A percentile compares a stretch with the other conserved stretches of the same genome.
Conservation (phyloP, 1,140 invertebrate species). For the Agrilus planipennis region DNA sequence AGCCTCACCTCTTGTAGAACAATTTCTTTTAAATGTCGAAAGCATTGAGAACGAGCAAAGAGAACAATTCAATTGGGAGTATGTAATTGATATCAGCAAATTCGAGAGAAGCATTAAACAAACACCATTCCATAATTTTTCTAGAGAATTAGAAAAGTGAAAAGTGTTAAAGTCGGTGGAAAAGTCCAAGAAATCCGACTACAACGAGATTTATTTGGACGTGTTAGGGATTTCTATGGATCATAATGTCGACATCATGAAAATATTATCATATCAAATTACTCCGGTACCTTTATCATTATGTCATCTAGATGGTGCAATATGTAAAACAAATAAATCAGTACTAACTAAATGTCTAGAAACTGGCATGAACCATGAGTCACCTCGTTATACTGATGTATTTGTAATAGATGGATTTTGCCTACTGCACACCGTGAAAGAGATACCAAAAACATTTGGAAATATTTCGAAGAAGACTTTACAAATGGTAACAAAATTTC, state of each 20-base stretch:
- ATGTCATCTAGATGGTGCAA: slow-evolving; percentile 28
- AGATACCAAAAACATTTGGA: slow-evolving; percentile 24
- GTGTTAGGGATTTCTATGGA: slow-evolving; percentile 18
- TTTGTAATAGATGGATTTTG: slow-evolving; percentile 27
- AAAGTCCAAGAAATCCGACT: slow-evolving; percentile 20
- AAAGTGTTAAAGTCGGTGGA: slow-evolving; percentile 13
- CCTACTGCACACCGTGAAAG: slow-evolving; percentile 24
- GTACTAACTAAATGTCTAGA: slow-evolving; percentile 20
- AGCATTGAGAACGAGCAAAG: slow-evolving; percentile 11
- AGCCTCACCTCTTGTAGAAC: slow-evolving; percentile 14
- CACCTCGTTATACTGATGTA: slow-evolving; percentile 16
- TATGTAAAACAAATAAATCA: slow-evolving; percentile 27
- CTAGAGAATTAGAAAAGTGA: slow-evolving; percentile 8
- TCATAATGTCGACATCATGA: slow-evolving; percentile 16
- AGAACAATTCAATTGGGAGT: slow-evolving; percentile 10
- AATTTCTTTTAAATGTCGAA: slow-evolving; percentile 21
- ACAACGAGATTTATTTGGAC: slow-evolving; percentile 25
- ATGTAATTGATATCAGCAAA: slow-evolving; percentile 8
- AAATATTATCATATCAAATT: slow-evolving; percentile 20
- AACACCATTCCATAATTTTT: slow-evolving; percentile 5
- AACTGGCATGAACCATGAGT: slow-evolving; percentile 11
- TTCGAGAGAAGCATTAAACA: slow-evolving; percentile 13
- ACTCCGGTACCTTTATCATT: slow-evolving; percentile 23
- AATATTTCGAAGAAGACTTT: slow-evolving; percentile 26
- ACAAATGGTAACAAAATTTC: slow-evolving; percentile 14